Evolutionary conservation across 2,113 vertebrate species (phyloP).

Genomic region (Xenopus laevis): DNA sequence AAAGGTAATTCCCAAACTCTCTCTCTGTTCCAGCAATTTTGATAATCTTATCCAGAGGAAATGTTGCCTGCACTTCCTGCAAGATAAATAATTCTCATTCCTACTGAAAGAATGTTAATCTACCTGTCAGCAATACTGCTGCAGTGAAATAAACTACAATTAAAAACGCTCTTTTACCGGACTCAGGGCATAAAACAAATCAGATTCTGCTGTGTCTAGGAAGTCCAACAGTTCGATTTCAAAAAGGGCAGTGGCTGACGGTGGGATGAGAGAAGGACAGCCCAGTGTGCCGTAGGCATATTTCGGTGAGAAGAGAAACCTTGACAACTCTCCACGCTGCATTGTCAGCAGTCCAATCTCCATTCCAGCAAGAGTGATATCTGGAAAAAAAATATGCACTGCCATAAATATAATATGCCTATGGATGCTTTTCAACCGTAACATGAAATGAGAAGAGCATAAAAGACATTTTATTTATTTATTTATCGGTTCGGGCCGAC

Average conservation of each 20-base stretch:
- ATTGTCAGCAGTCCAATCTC: conserved; percentile 82
- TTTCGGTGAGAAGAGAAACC: conserved; percentile 72
- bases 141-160: background rate
- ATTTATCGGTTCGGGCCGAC: no score
- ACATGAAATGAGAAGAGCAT: no score
- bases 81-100: background rate
- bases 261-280: conserved; percentile 82
- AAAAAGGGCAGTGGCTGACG: conserved; percentile 70
- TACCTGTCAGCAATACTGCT: background rate
- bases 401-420: no score
- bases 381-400: conserved; percentile 55
- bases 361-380: conserved; percentile 80
- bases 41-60: conserved; percentile 72
- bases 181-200: conserved; percentile 69
- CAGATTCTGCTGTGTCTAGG: conserved; percentile 74
- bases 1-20: conserved; percentile 85
- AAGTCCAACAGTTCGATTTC: conserved; percentile 85
- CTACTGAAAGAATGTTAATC: background rate
- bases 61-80: conserved; percentile 73
- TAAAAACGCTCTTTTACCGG: conserved; percentile 62
- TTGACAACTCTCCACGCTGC: conserved; percentile 80
- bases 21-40: conserved; percentile 72
- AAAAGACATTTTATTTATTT: no score
- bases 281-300: conserved; percentile 83
- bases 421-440: background rate